Evolutionary conservation across 2,113 vertebrate species (phyloP), one percentile per base, ranked within the genome.

Genomic region (Cyphomyrus plagiostoma): DNA sequence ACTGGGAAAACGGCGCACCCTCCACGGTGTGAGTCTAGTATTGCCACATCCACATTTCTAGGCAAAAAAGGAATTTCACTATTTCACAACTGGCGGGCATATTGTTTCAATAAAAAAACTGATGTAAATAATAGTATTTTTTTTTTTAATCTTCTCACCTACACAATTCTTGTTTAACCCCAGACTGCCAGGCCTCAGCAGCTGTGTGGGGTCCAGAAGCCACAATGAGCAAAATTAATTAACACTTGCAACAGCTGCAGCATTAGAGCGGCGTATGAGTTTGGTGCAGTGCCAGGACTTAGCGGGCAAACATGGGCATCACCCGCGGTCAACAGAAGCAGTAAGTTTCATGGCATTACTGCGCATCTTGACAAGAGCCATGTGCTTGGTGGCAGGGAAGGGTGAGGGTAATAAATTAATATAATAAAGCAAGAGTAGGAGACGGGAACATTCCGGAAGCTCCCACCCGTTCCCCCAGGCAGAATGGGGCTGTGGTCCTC

Each of bases 191-290:
- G 82, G 90, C 56, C 86, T 89, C 90, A 91, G 91, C 91, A 91
- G 90, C 89, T 90, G 88, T 91, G 83, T 90, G 3, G 89, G 52
- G 86, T 90, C 89, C 90, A 56, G 88, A 91, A 83, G 85, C 77
- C 88, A 90, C 89, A 58, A 85, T 45, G 86, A 90, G 66, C 53
- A 86, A 91, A 93, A 93, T 92, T 91, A 92, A 92, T 93, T 91
- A 92, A 91, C 91, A 91, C 83, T 74, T 89, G 83, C 52, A 74
- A 23, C 77, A 89, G 89, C 89, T 89, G 87, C 90, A 9, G 66
- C 46, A 87, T 91, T 70, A 53, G 46, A 39, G 70, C 83, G 66
- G 62, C 50, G 88, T 90, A 50, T 88, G 58, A 86, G 17, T 49
- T 49, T 90, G 70, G 56, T 23, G 89, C 82, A 90, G 89, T 86